A percentile compares a stretch with the other conserved stretches of the same genome.
Conservation (phyloP, 2,888 invertebrate species). For the Sclerodermus sp. region DNA sequence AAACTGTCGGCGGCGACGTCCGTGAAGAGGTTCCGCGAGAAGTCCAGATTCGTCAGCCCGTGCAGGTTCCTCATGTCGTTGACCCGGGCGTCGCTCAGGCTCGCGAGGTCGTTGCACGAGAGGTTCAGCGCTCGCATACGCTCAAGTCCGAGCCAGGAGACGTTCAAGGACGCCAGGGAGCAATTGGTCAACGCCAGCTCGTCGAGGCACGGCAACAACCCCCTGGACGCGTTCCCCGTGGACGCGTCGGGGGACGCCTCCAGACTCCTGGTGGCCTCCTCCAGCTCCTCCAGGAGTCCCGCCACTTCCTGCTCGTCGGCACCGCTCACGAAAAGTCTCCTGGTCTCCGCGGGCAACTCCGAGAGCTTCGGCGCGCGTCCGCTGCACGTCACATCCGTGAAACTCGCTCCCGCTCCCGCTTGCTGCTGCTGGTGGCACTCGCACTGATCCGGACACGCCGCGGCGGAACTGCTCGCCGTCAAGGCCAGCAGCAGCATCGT, state of each 20-base stretch:
- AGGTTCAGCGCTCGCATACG: conserved; percentile 39
- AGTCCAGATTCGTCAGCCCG: conserved; percentile 63
- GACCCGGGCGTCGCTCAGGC: conserved; percentile 26
- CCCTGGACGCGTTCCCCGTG: conserved; percentile 10
- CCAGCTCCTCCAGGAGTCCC: conserved; percentile 29
- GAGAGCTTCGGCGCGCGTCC: conserved; percentile 24
- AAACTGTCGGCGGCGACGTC: conserved; percentile 62
- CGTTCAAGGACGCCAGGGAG: conserved; percentile 40
- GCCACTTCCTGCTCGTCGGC: conserved; percentile 32
- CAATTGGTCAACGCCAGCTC: conserved; percentile 38
- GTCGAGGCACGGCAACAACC: conserved; percentile 25
- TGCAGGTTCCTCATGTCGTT: conserved; percentile 36
- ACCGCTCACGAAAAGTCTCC: conserved; percentile 28
- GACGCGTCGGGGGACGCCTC: not conserved
- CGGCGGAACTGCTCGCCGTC: conserved; percentile 50
- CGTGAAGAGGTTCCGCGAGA: conserved; percentile 64
- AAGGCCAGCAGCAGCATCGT: conserved; percentile 51
- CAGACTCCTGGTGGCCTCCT: conserved; percentile 6
- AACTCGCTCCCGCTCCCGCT: conserved; percentile 9
- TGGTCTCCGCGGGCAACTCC: conserved; percentile 29
- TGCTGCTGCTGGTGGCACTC: conserved; percentile 37
- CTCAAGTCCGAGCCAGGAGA: conserved; percentile 34
- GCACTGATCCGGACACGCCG: conserved; percentile 49
- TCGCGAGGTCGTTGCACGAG: conserved; percentile 39
- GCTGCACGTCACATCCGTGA: conserved; percentile 25